Evolutionary conservation across 2,888 invertebrate genomes (phyloP).

Genomic region (Salpingus planirostris): DNA sequence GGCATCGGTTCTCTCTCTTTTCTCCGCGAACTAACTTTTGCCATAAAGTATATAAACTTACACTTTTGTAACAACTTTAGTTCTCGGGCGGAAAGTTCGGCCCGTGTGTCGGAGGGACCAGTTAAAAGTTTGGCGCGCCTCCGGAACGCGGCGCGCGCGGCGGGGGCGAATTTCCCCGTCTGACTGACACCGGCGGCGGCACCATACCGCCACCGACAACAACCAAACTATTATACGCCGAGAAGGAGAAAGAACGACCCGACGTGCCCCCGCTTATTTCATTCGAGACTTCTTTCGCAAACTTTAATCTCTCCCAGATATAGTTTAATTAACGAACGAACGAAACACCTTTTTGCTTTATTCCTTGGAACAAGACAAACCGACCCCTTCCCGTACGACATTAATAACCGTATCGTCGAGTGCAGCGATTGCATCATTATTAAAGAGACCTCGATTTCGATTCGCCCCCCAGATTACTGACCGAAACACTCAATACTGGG

Average conservation of each 20-base stretch:
- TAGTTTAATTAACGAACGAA: constrained; percentile 35
- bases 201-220: too few relatives aligned
- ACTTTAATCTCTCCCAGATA: constrained; percentile 34
- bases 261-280: constrained; percentile 26
- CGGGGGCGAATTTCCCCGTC: constrained; percentile 23
- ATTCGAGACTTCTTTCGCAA: constrained; percentile 27
- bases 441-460: constrained; percentile 10
- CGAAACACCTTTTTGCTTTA: too few relatives aligned
- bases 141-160: too few relatives aligned
- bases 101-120: constrained; percentile 33
- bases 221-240: too few relatives aligned
- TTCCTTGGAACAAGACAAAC: too few relatives aligned
- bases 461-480: constrained; percentile 7
- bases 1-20: too few relatives aligned
- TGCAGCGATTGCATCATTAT: too few relatives aligned
- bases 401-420: too few relatives aligned
- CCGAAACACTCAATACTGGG: constrained; percentile 22
- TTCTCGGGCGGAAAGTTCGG: constrained; percentile 37
- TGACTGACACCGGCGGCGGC: constrained; percentile 16
- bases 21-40: constrained; percentile 41
- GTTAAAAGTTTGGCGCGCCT: constrained; percentile 39
- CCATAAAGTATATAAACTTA: constrained; percentile 45
- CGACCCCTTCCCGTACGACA: too few relatives aligned
- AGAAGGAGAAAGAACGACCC: constrained; percentile 11
- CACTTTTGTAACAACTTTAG: constrained; percentile 45